Evolutionary conservation across 2,797 vertebrate species (phyloP), one percentile per base, ranked within the genome.

Genomic region (Percopsis omiscomaycus): DNA sequence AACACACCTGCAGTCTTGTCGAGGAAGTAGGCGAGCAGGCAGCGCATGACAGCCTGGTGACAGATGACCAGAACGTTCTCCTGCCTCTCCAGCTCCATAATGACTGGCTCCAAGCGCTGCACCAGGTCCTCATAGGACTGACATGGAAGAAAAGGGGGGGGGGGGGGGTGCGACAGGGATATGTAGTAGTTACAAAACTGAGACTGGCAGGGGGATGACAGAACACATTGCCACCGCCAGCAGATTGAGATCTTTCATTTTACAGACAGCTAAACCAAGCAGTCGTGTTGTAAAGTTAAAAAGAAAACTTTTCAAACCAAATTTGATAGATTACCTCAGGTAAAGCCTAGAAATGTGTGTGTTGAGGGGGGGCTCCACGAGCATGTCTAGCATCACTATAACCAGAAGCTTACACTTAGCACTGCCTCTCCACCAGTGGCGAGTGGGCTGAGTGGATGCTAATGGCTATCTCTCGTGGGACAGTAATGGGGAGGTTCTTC

Each of bases 91-190:
- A 99, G 91, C 80, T 99, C 98, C 98, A 99, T 99, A 88, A 99
- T 99, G 77, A 96, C 98, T 0, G 98, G 98, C 83, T 99, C 98
- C 57, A 99, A 84, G 1, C 97, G 91, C 90, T 99, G 98, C 77
- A 99, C 98, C 81, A 99, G 90, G 86, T 99, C 98, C 88, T 99
- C 96, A 3, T 99, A 99, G 22, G 98, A 99, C 98, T 99, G 80
- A 62, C 51, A n/a, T 22, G 22, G 22, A 22, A 22, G 22, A 22
- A 22, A 22, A 22, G 1, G 22, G 22, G 1, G 29, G 15, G 32
- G 1, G 1, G 22, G 22, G 1, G 29, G 15, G 32, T 28, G 3
- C 29, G 14, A 53, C 5, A 52, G 14, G 4, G 5, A 45, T 16
- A 42, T 42, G 37, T 2, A 42, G 37, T 42, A 42, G 54, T 32